Evolutionary conservation across 1,140 invertebrate genomes (phyloP).

Genomic region (Arctopsyche grandis): DNA sequence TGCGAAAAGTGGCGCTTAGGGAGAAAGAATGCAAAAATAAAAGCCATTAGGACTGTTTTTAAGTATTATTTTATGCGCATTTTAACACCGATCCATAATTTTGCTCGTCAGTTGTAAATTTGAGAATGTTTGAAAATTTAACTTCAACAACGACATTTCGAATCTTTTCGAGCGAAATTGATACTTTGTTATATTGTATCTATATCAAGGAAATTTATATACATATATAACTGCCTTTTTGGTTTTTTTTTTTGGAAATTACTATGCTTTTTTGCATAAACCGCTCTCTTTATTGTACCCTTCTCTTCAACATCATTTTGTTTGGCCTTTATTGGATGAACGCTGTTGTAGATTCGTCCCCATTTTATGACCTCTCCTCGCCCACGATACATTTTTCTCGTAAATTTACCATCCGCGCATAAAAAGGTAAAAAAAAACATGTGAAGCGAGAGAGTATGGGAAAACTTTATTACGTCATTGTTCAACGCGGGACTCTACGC

Average conservation of each 20-base stretch:
- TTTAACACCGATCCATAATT: constrained; percentile 13
- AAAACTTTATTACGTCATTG: constrained; percentile 37
- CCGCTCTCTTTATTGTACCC: neutral
- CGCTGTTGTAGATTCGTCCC: constrained; percentile 1
- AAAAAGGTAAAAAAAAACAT: constrained; percentile 16
- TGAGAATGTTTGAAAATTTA: neutral
- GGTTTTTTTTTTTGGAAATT: no score
- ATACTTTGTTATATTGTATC: no score
- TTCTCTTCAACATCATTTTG: neutral
- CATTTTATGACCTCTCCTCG: constrained; percentile 32
- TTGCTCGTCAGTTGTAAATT: constrained; percentile 9
- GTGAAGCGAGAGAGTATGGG: neutral
- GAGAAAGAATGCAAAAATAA: constrained; percentile 28
- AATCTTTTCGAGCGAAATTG: no score
- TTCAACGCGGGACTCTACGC: neutral
- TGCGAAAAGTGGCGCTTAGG: constrained; percentile 22
- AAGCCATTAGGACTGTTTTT: constrained; percentile 27
- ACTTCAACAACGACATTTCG: no score
- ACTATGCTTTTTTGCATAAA: no score
- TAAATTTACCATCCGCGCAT: constrained; percentile 36
- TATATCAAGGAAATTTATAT: no score
- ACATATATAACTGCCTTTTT: no score
- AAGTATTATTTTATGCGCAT: constrained; percentile 30
- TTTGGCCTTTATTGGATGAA: constrained; percentile 11
- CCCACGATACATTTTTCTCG: constrained; percentile 29